These are phyloP conservation scores for Tenebrio molitor DNA, from an alignment of 1,140 invertebrate genomes.

Conservation along the genomic window DNA sequence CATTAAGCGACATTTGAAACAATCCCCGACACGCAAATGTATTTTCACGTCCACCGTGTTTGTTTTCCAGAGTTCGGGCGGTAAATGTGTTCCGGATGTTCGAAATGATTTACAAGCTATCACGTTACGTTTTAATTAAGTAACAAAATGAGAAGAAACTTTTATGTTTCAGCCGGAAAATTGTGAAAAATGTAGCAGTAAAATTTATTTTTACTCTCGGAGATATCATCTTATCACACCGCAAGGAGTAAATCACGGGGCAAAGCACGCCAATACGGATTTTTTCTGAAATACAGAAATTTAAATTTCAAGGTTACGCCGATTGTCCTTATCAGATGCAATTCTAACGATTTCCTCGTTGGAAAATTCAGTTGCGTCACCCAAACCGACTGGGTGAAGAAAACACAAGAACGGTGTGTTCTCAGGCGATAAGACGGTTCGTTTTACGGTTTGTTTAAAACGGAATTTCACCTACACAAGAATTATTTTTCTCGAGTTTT, in stretches of 20 bases:
- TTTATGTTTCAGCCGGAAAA: neutral
- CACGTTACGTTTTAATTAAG: conserved; percentile 18
- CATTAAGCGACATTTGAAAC: conserved; percentile 13
- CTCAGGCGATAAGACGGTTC: conserved; percentile 7
- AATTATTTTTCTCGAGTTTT: conserved; percentile 18
- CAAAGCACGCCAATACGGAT: neutral
- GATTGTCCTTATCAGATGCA: neutral
- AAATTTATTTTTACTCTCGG: neutral
- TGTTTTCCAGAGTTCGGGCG: neutral
- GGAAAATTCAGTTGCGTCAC: no score
- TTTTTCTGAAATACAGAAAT: no score
- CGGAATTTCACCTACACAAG: conserved; percentile 1
- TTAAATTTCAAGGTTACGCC: no score
- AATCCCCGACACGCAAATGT: conserved; percentile 13
- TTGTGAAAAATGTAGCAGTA: neutral
- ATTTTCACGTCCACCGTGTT: conserved; percentile 5
- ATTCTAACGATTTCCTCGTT: no score
- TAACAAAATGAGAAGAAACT: neutral
- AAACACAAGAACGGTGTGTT: conserved; percentile 10
- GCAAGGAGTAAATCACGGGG: neutral
- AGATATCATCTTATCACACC: neutral
- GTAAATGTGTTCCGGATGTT: neutral
- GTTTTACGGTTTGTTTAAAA: conserved; percentile 17
- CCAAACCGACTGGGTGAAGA: neutral
- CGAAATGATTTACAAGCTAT: conserved; percentile 3